phyloP scores from a whole-genome alignment of 2,888 invertebrate species.

The Rhimphoctona megacephalus region DNA sequence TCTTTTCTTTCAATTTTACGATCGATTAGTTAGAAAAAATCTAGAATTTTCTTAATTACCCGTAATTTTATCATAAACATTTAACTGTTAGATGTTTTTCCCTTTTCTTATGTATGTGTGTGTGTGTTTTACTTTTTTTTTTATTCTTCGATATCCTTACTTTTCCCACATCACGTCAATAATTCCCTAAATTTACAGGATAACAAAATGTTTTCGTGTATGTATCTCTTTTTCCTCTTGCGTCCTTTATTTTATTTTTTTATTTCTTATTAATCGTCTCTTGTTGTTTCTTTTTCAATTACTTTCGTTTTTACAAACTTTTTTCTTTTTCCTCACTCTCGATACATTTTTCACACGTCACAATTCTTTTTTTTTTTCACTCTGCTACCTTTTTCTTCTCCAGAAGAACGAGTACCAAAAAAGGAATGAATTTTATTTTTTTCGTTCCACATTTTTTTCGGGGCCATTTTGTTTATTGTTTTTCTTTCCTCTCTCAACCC shows the following conservation, averaged over 20 bases:
- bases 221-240: constrained; percentile 30
- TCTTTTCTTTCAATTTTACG: constrained; percentile 66
- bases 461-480: neutral
- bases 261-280: constrained; percentile 38
- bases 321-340: neutral
- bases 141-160: constrained; percentile 62
- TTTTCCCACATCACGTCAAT: constrained; percentile 44
- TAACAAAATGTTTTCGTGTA: constrained; percentile 64
- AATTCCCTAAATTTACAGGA: constrained; percentile 68
- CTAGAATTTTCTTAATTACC: constrained; percentile 84
- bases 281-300: constrained; percentile 35
- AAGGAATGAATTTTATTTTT: constrained; percentile 7
- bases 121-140: neutral
- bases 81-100: constrained; percentile 78
- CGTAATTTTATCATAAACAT: constrained; percentile 85
- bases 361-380: neutral
- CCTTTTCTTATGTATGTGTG: constrained; percentile 43
- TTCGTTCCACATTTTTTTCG: neutral
- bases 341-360: too few relatives aligned
- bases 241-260: constrained; percentile 47
- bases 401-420: neutral
- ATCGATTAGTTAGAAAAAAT: constrained; percentile 84
- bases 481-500: constrained; percentile 3
- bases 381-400: neutral
- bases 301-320: constrained; percentile 11